Base-by-base conservation (phyloP, 2,888 invertebrate species). In the Dicyrtomina minuta region DNA sequence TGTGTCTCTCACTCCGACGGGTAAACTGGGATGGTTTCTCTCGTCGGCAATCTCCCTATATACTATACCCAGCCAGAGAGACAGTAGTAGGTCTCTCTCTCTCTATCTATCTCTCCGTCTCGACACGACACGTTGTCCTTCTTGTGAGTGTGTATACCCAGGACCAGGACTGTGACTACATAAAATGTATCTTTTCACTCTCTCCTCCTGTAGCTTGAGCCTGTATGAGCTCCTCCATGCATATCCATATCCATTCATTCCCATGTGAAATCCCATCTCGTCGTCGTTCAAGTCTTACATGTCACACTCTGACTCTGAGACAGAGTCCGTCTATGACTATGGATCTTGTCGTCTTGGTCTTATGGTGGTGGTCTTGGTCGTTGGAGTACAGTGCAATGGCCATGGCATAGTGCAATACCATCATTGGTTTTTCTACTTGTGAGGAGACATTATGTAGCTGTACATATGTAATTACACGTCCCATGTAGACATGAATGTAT, bases 51-150 rank as follows among this genome's bases (percentile, higher is more conserved):
- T 10, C 10, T 13, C 51, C 8, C 51, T 13, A 8, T 13, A 13
- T 17, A 13, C 20, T 17, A 8, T 8, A n/a, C n/a, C 8, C 53
- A 22, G 17, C 20, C 44, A 13, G n/a, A n/a, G n/a, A n/a, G n/a
- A n/a, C n/a, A n/a, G n/a, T n/a, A n/a, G n/a, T n/a, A n/a, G n/a
- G n/a, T n/a, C n/a, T n/a, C n/a, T n/a, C n/a, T n/a, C n/a, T n/a
- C n/a, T n/a, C n/a, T n/a, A n/a, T n/a, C 58, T n/a, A 33, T 58
- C 33, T 53, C 58, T 58, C 58, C 27, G 15, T 58, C 58, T 27
- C 17, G 2, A 12, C 27, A 27, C 58, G 22, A 12, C 20, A 6
- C 20, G 8, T 33, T 3, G 33, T 46, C 46, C 20, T 46, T 20
- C n/a, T n/a, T n/a, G n/a, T n/a, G n/a, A n/a, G n/a, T n/a, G n/a